Percentiles rank a stretch among this genome's conserved stretches.
Conservation (phyloP, 2,888 invertebrate species). For the Augochlorella aurata region DNA sequence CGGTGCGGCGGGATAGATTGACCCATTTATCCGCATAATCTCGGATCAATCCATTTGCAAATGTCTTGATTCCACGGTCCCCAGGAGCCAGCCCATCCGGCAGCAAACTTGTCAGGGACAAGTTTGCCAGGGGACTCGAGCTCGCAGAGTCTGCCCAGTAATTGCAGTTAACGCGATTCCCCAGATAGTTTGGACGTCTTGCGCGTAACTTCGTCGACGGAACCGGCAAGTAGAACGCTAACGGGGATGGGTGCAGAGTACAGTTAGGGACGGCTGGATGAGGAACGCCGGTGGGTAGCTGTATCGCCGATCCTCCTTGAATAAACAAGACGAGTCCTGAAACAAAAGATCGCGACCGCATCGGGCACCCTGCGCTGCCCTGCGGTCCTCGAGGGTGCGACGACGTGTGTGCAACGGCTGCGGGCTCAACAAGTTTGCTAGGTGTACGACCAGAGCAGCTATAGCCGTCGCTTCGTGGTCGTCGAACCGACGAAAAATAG, state of each 20-base stretch:
- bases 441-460: not conserved
- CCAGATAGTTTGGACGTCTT: slow-evolving; percentile 51
- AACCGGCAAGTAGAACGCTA: too few species aligned
- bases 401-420: not conserved
- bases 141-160: slow-evolving; percentile 48
- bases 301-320: slow-evolving; percentile 39
- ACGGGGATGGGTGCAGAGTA: slow-evolving; percentile 1
- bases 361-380: not conserved
- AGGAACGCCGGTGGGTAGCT: not conserved
- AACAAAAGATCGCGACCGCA: slow-evolving; percentile 40
- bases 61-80: slow-evolving; percentile 9
- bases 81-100: slow-evolving; percentile 25
- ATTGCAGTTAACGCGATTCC: slow-evolving; percentile 64
- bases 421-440: slow-evolving; percentile 54
- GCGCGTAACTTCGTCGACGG: slow-evolving; percentile 49
- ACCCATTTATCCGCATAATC: slow-evolving; percentile 1
- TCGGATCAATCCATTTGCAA: not conserved
- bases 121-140: slow-evolving; percentile 46
- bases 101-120: slow-evolving; percentile 29
- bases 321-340: slow-evolving; percentile 56
- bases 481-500: slow-evolving; percentile 5
- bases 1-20: not conserved
- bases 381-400: not conserved
- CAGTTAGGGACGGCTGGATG: slow-evolving; percentile 15
- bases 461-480: not conserved